Evolutionary conservation across 2,113 vertebrate species (phyloP).

Genomic region (Procavia capensis): DNA sequence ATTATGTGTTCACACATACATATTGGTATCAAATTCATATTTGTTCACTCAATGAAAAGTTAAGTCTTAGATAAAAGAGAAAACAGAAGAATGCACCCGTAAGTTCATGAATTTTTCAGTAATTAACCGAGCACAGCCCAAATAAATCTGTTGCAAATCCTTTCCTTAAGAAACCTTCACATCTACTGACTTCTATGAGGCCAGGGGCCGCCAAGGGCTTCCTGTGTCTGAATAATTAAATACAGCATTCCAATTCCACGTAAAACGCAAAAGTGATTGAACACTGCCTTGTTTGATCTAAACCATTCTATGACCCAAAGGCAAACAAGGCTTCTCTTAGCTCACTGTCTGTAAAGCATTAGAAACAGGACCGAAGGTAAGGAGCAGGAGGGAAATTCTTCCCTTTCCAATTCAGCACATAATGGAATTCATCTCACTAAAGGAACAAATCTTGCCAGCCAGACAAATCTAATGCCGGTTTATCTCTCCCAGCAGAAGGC

Average conservation of each 20-base stretch:
- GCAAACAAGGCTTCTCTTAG: neutral
- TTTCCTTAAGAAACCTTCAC: neutral
- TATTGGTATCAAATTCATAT: neutral
- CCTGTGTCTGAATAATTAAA: neutral
- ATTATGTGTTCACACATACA: neutral
- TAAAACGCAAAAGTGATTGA: neutral
- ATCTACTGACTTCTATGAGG: neutral
- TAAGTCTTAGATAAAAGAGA: neutral
- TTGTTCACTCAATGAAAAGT: neutral
- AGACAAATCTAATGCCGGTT: slow-evolving; percentile 33
- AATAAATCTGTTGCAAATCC: neutral
- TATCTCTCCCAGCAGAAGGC: slow-evolving; percentile 59
- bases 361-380: neutral
- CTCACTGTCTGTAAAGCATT: neutral
- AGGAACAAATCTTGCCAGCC: neutral
- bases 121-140: neutral
- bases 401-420: neutral
- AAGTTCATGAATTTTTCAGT: neutral
- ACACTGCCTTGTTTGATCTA: neutral
- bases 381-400: neutral
- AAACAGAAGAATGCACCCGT: neutral
- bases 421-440: neutral
- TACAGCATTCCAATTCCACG: neutral
- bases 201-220: neutral
- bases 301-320: neutral